Conservation (phyloP, 2,113 vertebrate species). For the Corapipo altera region DNA sequence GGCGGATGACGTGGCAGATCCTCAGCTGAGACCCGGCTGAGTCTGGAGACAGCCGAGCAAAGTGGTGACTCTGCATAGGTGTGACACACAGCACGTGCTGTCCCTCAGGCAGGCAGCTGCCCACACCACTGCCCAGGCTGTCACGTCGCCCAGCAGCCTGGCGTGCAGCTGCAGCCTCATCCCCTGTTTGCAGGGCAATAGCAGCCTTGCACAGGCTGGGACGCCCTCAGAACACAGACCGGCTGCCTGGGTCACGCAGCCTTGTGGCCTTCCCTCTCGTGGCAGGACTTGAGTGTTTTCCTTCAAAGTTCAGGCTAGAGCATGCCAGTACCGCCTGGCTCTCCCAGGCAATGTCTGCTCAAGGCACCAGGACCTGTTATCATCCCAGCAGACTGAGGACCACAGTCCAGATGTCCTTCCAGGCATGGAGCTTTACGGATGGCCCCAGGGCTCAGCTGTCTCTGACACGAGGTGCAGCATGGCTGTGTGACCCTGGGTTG, state of each 20-base stretch:
- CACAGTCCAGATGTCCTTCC: background rate
- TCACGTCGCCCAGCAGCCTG: background rate
- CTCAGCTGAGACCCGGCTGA: accelerated
- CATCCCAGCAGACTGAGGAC: background rate
- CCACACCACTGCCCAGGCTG: background rate
- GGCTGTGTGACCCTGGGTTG: background rate
- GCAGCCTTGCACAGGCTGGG: slow-evolving; percentile 44
- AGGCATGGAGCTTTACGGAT: accelerated
- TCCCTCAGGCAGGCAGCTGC: background rate
- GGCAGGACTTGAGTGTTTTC: background rate
- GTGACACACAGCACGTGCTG: background rate
- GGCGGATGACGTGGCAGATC: accelerated
- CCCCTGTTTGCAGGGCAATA: background rate
- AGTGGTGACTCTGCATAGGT: accelerated
- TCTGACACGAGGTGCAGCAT: accelerated
- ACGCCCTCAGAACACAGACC: accelerated
- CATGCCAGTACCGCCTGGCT: accelerated
- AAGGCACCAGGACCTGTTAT: background rate
- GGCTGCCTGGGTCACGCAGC: background rate
- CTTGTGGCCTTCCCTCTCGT: accelerated
- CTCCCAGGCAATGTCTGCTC: background rate
- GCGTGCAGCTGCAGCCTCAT: background rate
- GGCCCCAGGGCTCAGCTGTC: background rate
- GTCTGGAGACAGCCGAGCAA: background rate
- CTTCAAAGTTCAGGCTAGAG: background rate